Conservation (phyloP, 2,797 vertebrate genomes). For the Notoglanidium macrostoma region DNA sequence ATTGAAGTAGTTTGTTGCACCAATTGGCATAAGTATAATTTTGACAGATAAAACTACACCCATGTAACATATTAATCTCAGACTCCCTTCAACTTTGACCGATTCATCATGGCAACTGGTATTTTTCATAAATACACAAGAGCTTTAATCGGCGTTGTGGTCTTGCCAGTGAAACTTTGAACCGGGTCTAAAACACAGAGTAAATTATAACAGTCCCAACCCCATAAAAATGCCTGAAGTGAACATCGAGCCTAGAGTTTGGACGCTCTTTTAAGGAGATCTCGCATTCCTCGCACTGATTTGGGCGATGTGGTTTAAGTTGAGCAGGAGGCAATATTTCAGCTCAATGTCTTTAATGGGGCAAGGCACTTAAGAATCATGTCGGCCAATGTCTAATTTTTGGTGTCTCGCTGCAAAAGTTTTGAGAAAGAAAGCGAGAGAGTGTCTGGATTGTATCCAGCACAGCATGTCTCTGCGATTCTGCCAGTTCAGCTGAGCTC, state of each 20-base stretch:
- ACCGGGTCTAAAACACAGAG: constrained; percentile 19
- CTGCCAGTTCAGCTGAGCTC: constrained; percentile 27
- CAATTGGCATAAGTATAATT: constrained; percentile 34
- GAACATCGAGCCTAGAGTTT: constrained; percentile 18
- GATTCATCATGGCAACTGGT: constrained; percentile 39
- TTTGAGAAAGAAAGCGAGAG: constrained; percentile 35
- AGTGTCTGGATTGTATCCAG: constrained; percentile 33
- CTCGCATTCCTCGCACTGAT: constrained; percentile 44
- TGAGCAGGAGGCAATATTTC: constrained; percentile 50
- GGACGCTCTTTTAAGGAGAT: constrained; percentile 37
- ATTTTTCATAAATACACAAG: constrained; percentile 41
- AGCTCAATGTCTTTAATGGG: constrained; percentile 50
- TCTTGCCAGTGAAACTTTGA: constrained; percentile 24
- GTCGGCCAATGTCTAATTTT: constrained; percentile 44
- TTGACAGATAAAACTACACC: constrained; percentile 29
- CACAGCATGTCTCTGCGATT: constrained; percentile 35
- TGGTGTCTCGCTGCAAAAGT: constrained; percentile 43
- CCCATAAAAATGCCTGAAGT: constrained; percentile 38
- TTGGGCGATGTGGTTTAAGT: constrained; percentile 51
- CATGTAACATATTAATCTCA: constrained; percentile 37
- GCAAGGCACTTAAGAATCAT: constrained; percentile 33
- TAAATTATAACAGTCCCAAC: constrained; percentile 28
- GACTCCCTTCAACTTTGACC: constrained; percentile 2
- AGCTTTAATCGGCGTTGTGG: constrained; percentile 16
- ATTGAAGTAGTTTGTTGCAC: constrained; percentile 24